A percentile compares a stretch with the other conserved stretches of the same genome.
Conservation (phyloP, 2,888 invertebrate species). For the Chymomyza procnemis region DNA sequence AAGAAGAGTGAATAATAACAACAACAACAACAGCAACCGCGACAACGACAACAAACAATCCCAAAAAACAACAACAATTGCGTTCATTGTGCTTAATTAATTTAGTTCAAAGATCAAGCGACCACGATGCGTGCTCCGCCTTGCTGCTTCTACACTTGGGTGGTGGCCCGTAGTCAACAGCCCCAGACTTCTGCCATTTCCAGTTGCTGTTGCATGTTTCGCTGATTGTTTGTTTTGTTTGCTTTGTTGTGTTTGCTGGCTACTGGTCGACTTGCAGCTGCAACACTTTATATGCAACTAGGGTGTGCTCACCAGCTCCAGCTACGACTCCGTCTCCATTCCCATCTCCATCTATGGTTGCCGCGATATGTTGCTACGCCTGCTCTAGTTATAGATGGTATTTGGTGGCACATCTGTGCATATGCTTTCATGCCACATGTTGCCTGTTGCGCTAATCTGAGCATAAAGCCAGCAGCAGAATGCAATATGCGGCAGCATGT, state of each 20-base stretch:
- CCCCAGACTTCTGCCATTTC: background rate
- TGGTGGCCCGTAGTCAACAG: background rate
- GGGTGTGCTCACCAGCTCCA: background rate
- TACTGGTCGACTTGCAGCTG: conserved; percentile 36
- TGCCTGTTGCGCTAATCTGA: background rate
- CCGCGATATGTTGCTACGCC: conserved; percentile 35
- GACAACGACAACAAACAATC: background rate
- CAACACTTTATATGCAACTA: conserved; percentile 41
- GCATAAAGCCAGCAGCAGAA: background rate
- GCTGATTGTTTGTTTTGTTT: conserved; percentile 12
- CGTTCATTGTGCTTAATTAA: conserved; percentile 79
- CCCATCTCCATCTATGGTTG: conserved; percentile 8
- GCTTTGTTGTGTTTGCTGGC: background rate
- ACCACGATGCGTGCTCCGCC: conserved; percentile 55
- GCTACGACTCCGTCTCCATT: no score
- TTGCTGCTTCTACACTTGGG: conserved; percentile 56
- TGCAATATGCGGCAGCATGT: background rate
- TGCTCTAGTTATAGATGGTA: conserved; percentile 44
- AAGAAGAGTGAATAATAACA: background rate
- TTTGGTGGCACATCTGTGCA: background rate
- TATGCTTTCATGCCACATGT: background rate
- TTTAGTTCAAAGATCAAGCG: conserved; percentile 79
- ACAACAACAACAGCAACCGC: background rate
- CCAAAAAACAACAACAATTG: conserved; percentile 72
- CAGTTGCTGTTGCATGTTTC: conserved; percentile 12